Conservation (phyloP, 2,113 vertebrate genomes). For the Carlito syrichta region DNA sequence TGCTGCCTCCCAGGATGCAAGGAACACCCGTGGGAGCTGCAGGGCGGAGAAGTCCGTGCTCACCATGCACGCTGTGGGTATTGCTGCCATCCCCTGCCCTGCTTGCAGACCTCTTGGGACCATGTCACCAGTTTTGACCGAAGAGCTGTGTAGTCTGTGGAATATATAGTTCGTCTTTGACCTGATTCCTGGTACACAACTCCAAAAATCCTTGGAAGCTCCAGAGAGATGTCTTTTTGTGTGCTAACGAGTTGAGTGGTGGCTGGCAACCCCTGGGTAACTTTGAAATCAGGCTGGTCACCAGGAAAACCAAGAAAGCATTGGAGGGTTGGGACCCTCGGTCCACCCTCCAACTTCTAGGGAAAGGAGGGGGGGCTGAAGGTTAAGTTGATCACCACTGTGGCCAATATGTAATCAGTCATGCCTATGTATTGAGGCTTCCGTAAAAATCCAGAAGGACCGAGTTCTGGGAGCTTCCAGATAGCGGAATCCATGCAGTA, state of each 20-base stretch:
- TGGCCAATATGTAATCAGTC: neutral
- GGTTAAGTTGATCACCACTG: neutral
- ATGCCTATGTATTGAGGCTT: neutral
- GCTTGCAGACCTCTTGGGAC: neutral
- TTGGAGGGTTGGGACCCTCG: neutral
- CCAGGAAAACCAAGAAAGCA: neutral
- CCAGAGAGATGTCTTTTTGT: neutral
- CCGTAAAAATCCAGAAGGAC: neutral
- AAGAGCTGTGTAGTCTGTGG: neutral
- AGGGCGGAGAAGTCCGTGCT: neutral
- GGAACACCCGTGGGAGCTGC: neutral
- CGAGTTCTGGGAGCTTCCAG: neutral
- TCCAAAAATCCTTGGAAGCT: neutral
- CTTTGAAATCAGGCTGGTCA: neutral
- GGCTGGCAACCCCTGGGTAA: neutral
- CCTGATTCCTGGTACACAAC: neutral
- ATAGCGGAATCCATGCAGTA: neutral
- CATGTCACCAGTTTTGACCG: neutral
- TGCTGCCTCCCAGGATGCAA: neutral
- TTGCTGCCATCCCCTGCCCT: neutral
- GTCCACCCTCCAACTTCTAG: neutral
- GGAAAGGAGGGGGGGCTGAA: neutral
- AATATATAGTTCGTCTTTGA: neutral
- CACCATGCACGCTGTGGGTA: accelerated
- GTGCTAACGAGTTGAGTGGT: neutral